Base-by-base conservation (phyloP, 2,888 invertebrate genomes). In the Rosalia funebris region DNA sequence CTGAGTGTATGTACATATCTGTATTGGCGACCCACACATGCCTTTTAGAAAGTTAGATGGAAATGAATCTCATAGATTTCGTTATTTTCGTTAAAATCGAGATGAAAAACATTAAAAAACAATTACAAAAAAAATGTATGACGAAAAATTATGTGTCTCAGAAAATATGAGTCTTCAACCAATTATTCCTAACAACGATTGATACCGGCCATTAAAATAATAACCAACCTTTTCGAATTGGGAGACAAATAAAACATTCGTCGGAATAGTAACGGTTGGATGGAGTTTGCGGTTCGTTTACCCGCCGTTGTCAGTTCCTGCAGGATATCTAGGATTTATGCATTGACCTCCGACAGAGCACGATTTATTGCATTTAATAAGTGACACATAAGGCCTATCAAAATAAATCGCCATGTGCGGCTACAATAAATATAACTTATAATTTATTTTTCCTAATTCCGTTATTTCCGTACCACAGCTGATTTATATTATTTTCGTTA, bases 311-410 rank as follows among this genome's bases (percentile, higher is more conserved):
- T 32, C 46, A 34, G 50, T 47, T 60, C 61, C 63, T 61, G 36
- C 52, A 65, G 67, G 65, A 65, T 62, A 60, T 61, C 54, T 54
- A 61, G 61, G 63, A 67, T 67, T 67, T 67, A 67, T 67, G 61
- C 63, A 67, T 62, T 61, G 61, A 57, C 60, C 61, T 63, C 63
- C 53, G 67, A 65, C 62, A 60, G 63, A 56, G 53, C 48, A 44
- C 52, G 60, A 67, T 67, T 67, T 67, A 67, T 65, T 60, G 62
- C 65, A 55, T 65, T 65, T 62, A 67, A 65, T 67, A 67, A 63
- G 63, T 63, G 61, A 63, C 65, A 63, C 61, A 57, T 63, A 66
- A 61, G 61, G 57, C 66, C 57, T 61, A 63, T 62, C 59, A 60
- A 60, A 62, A 60, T 57, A 54, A 62, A 65, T 60, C 55, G 62